Percentiles rank a stretch among this genome's conserved stretches.
Conservation (phyloP, 2,888 invertebrate species). For the Troglohyphantes excavatus region DNA sequence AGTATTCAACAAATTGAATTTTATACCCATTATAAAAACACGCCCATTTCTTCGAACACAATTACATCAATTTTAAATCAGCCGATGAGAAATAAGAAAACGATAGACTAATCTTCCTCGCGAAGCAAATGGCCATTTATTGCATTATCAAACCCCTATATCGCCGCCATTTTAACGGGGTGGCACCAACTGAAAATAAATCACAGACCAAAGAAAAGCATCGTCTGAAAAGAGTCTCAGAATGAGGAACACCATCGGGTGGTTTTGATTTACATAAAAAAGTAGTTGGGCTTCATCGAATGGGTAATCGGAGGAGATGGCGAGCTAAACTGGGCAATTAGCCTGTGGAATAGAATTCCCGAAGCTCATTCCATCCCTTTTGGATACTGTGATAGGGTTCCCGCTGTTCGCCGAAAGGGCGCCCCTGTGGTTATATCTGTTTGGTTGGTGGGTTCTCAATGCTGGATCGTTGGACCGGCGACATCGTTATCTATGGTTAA, state of each 20-base stretch:
- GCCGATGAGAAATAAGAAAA: neutral
- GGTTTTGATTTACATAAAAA: constrained; percentile 70
- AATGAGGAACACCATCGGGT: constrained; percentile 19
- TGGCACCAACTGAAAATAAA: constrained; percentile 25
- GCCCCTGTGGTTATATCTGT: neutral
- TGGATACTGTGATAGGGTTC: constrained; percentile 16
- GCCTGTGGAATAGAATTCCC: constrained; percentile 25
- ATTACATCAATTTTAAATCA: neutral
- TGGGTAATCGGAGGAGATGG: constrained; percentile 47
- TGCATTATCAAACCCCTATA: constrained; percentile 42
- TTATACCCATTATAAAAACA: neutral
- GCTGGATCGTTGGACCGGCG: neutral
- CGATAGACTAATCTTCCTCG: neutral
- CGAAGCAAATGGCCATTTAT: constrained; percentile 25
- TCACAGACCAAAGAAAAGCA: neutral
- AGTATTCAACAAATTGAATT: neutral
- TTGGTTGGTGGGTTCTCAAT: too few relatives aligned
- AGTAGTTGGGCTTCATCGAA: constrained; percentile 51
- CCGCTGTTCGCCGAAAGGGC: neutral
- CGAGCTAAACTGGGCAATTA: constrained; percentile 56
- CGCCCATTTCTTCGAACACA: neutral
- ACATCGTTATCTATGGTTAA: neutral
- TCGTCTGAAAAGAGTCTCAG: neutral
- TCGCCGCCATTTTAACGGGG: constrained; percentile 36
- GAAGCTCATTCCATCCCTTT: constrained; percentile 28